Evolutionary conservation across 2,888 invertebrate genomes (phyloP).

Genomic region (Mythimna loreyi): DNA sequence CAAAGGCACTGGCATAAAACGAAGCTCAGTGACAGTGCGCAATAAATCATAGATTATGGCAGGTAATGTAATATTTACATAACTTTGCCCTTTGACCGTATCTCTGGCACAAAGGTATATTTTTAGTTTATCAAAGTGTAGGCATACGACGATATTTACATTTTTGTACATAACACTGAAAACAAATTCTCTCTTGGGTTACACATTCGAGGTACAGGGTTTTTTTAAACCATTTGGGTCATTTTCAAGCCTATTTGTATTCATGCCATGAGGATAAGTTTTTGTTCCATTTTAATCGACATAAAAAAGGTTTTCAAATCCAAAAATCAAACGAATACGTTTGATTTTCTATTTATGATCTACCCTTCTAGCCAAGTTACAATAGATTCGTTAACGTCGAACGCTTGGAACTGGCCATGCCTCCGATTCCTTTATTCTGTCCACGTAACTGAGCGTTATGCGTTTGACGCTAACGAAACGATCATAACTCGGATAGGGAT

Average conservation of each 20-base stretch:
- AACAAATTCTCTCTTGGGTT: not conserved
- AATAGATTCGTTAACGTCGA: no score
- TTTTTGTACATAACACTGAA: not conserved
- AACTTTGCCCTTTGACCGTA: conserved; percentile 68
- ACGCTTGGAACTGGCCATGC: no score
- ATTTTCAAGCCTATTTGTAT: not conserved
- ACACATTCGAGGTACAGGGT: not conserved
- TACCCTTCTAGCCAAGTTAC: no score
- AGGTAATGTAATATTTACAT: conserved; percentile 74
- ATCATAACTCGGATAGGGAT: no score
- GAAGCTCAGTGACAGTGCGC: conserved; percentile 25
- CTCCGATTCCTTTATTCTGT: no score
- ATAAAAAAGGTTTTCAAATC: no score
- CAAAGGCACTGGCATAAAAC: conserved; percentile 5
- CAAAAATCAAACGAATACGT: no score
- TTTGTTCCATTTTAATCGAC: not conserved
- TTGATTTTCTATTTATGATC: no score
- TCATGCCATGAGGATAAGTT: not conserved
- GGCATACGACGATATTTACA: not conserved
- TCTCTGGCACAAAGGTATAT: conserved; percentile 43
- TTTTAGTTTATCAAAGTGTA: conserved; percentile 23
- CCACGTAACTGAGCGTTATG: no score
- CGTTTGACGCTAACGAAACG: no score
- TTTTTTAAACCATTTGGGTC: not conserved
- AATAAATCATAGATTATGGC: conserved; percentile 77